Evolutionary conservation across 2,888 invertebrate species (phyloP).

Genomic region (Meandrusa payeni): DNA sequence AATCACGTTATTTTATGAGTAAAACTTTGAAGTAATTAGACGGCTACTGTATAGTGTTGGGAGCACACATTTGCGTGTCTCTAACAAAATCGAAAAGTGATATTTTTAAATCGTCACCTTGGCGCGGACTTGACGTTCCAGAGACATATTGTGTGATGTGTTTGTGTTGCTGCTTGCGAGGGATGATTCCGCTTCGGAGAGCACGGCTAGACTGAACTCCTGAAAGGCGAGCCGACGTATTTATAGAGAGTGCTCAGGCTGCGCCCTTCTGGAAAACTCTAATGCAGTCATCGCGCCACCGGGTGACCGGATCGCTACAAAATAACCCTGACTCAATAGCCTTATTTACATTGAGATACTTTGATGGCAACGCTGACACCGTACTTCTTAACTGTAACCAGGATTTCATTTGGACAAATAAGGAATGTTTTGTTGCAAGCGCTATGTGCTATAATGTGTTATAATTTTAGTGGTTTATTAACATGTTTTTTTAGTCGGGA

Average conservation of each 20-base stretch:
- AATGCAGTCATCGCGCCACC: conserved; percentile 44
- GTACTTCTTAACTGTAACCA: too few relatives aligned
- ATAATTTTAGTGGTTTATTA: too few relatives aligned
- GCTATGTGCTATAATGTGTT: too few relatives aligned
- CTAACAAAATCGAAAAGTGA: conserved; percentile 17
- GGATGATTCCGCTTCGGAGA: conserved; percentile 53
- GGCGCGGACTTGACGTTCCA: conserved; percentile 94
- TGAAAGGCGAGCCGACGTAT: conserved; percentile 66
- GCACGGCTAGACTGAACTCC: conserved; percentile 75
- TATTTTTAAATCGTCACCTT: conserved; percentile 82
- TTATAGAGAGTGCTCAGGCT: conserved; percentile 66
- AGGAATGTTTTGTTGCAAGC: background rate
- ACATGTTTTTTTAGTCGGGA: too few relatives aligned
- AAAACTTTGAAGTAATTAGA: conserved; percentile 3
- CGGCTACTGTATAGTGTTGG: background rate
- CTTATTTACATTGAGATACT: conserved; percentile 27
- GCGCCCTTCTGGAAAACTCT: conserved; percentile 75
- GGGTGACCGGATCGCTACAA: conserved; percentile 50
- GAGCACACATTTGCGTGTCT: conserved; percentile 5
- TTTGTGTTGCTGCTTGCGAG: conserved; percentile 45
- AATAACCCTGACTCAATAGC: conserved; percentile 71
- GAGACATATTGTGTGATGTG: conserved; percentile 85
- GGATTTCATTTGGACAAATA: too few relatives aligned
- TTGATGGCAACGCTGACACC: conserved; percentile 5
- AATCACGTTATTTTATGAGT: conserved; percentile 15